Evolutionary conservation across 37 sponge, comb jelly and placozoan genomes (phyloP), one percentile per base, ranked within the genome.

Genomic region (Eunapius fragilis): DNA sequence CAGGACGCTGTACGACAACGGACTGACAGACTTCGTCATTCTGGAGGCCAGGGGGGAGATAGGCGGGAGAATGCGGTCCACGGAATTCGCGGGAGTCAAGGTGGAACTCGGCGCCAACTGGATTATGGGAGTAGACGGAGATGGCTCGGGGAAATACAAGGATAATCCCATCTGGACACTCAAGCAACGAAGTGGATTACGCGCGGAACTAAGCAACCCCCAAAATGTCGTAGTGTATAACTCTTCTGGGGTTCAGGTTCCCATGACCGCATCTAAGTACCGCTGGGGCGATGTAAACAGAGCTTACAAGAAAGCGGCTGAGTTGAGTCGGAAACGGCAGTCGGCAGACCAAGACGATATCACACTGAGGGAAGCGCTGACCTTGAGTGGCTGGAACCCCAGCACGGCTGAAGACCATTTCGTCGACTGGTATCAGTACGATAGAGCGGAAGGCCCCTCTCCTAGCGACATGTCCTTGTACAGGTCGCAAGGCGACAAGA

Each of bases 71-170:
- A 50, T 93, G 17, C 72, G 71, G 25, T 33, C 28, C 37, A 74
- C 69, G 0, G 70, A 32, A 31, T 79, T 79, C n/a, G 71, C 41
- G 2, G 86, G 86, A 71, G 79, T 31, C 13, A 37, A 45, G 14
- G 49, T 88, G 10, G 90, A 89, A 85, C 25, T 89, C 17, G 90
- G 90, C 68, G 85, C 90, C 2, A 84, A 89, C 37, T 89, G 90
- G 90, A 89, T 89, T 19, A 75, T 74, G 33, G 80, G 81, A 13
- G 34, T 84, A 19, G 90, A 89, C 32, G 74, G 32, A n/a, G 11
- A 30, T 32, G 17, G 14, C n/a, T 75, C 79, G 0, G 23, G 6
- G 19, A 32, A 72, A 14, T 33, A 72, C 74, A 33, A 72, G 58
- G 74, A 33, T 14, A 84, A 84, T 75, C 84, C 84, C 9, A n/a